Evolutionary conservation across 2,113 vertebrate genomes (phyloP).

Genomic region (Salvelinus fontinalis): DNA sequence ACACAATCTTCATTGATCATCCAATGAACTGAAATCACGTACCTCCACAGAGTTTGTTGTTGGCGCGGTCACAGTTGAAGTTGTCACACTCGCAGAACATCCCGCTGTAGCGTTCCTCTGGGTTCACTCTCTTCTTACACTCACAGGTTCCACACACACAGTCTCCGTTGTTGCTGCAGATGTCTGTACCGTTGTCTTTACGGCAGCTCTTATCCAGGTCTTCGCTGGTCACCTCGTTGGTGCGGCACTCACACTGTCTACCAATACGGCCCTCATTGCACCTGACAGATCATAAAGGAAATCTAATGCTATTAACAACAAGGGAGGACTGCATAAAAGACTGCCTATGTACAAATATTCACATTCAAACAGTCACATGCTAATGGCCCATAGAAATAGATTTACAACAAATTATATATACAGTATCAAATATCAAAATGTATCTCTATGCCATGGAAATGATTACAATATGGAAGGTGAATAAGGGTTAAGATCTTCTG

Average conservation of each 20-base stretch:
- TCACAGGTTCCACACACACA: conserved; percentile 96
- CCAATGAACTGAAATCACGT: conserved; percentile 26
- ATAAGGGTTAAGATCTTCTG: not conserved
- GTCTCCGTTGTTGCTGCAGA: conserved; percentile 97
- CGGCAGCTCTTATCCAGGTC: conserved; percentile 97
- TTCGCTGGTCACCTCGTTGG: conserved; percentile 91
- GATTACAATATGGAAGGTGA: not conserved
- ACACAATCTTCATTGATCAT: not conserved
- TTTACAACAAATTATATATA: too few relatives aligned
- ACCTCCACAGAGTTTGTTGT: conserved; percentile 95
- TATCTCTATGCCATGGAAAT: too few relatives aligned
- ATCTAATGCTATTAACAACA: not conserved
- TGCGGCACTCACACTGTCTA: conserved; percentile 91
- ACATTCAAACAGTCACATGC: too few relatives aligned
- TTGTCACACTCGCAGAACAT: conserved; percentile 97
- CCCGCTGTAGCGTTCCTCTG: conserved; percentile 91
- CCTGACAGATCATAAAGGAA: conserved; percentile 61
- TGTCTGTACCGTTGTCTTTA: conserved; percentile 90
- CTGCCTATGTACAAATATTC: too few relatives aligned
- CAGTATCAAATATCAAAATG: too few relatives aligned
- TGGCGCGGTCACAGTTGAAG: conserved; percentile 95
- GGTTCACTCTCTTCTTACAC: conserved; percentile 92
- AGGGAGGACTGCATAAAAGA: not conserved
- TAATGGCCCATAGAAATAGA: too few relatives aligned
- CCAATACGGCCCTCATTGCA: conserved; percentile 94